Evolutionary conservation across 2,888 invertebrate genomes (phyloP), one percentile per base, ranked within the genome.

Genomic region (Xestia xanthographa): DNA sequence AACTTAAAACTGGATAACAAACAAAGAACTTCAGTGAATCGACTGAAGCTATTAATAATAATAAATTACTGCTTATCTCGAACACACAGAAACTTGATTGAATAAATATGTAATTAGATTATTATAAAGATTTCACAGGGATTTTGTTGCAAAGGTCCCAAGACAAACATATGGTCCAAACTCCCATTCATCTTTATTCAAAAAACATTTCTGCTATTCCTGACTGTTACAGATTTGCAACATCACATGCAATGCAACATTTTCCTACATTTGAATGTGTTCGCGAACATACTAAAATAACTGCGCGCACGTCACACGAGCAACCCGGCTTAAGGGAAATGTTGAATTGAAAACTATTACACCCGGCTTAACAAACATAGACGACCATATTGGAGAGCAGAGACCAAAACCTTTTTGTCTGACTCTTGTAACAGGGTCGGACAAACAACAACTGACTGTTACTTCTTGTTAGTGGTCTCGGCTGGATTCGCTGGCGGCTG

Each of bases 401-500:
- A 75, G 66, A 85, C 74, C 77, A 68, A 72, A 66, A 69, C 62
- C 63, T 41, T 73, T 41, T 63, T 22, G 48, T 73, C 66, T 66
- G 83, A 75, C 78, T 58, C 56, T 69, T 67, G 79, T 63, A 22
- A 43, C 62, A 74, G 62, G 65, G 70, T 70, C 75, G 65, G 72
- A 72, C 73, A 78, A 50, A 75, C 73, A 79, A 50, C 68, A 77
- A 71, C 66, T 75, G 66, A 71, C 66, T 75, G 66, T 81, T 86
- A 84, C 75, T 84, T 76, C 84, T 82, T 80, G 63, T 84, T 80
- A 85, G 77, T 85, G 75, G 86, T 68, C 58, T 91, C 89, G 75
- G 83, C 85, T 76, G 89, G 69, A 72, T 86, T 87, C 67, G 85
- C 75, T 82, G 92, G 91, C 79, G 93, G 91, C 82, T 92, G 91